Base-by-base conservation (phyloP, 2,797 vertebrate genomes). In the Sciurus carolinensis region DNA sequence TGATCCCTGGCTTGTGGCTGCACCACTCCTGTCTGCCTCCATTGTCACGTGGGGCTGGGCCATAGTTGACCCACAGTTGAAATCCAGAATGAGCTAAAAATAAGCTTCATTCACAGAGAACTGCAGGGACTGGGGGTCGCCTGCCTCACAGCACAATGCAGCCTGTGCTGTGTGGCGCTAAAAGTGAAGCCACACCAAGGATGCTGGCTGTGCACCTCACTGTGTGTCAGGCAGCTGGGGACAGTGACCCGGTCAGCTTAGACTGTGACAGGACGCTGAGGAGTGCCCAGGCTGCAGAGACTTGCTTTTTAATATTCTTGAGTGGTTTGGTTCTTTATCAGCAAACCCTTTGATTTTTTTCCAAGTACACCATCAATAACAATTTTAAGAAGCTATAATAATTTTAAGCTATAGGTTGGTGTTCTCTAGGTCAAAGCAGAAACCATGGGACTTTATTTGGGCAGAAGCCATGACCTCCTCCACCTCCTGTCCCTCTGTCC, bases 121-220 rank as follows among this genome's bases (percentile, higher is more conserved):
- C 24, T 36, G 3, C n/a, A 18, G 80, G 54, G 67, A 39, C 36
- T 0, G 0, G 22, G 72, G 26, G 24, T 28, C 2, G 7, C 30
- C 22, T 54, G 64, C 17, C 28, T 59, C 42, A 1, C 5, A 1
- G 59, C 24, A 47, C 42, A 57, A 7, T 1, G 2, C 47, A 59
- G 71, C 62, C 72, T 72, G 20, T 1, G 13, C 44, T 24, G 33
- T 7, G 1, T 36, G 3, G 26, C 4, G 14, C 24, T 28, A 26
- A 22, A 7, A 1, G 0, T 5, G 5, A 33, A 33, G 15, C 15
- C 28, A 33, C 30, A 13, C 20, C 28, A 12, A 22, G 20, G 9
- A 54, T 7, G 5, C 1, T 0, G 17, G 44, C 54, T n/a, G 7
- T 1, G 0, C 5, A 10, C 59, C 66, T 50, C 28, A 1, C 0